Evolutionary conservation across 2,113 vertebrate genomes (phyloP).

Genomic region (Alectura lathami): DNA sequence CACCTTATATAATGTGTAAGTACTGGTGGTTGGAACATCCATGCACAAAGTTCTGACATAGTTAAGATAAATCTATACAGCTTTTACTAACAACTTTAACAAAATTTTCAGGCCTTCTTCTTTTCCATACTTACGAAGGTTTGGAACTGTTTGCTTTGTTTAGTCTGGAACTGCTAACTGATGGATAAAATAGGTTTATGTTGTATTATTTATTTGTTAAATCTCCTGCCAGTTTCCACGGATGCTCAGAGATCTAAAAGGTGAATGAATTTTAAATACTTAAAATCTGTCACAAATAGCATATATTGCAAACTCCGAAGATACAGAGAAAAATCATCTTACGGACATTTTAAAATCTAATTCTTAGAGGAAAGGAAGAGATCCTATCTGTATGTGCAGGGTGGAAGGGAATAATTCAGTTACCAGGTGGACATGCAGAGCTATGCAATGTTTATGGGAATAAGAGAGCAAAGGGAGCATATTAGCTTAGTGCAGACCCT

Average conservation of each 20-base stretch:
- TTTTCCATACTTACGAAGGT: background rate
- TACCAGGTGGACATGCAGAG: background rate
- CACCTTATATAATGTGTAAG: background rate
- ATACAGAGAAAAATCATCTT: background rate
- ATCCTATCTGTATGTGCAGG: background rate
- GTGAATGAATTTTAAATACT: slow-evolving; percentile 49
- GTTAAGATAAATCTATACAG: background rate
- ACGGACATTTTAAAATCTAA: background rate
- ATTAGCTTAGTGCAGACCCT: background rate
- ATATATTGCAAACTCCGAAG: background rate
- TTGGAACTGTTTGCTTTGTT: background rate
- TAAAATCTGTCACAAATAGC: slow-evolving; percentile 2
- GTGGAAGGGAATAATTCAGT: background rate
- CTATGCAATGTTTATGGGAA: background rate
- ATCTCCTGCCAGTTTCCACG: background rate
- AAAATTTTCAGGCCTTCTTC: background rate
- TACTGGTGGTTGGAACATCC: background rate
- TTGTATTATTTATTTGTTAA: slow-evolving; percentile 57
- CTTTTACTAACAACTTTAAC: background rate
- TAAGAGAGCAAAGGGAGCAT: background rate
- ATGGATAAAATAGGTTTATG: slow-evolving; percentile 18
- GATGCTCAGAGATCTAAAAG: slow-evolving; percentile 34
- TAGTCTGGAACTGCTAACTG: background rate
- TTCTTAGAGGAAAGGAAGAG: background rate
- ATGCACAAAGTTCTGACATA: background rate